phyloP scores from a whole-genome alignment of 2,888 invertebrate species.

The Lymantria dispar region DNA sequence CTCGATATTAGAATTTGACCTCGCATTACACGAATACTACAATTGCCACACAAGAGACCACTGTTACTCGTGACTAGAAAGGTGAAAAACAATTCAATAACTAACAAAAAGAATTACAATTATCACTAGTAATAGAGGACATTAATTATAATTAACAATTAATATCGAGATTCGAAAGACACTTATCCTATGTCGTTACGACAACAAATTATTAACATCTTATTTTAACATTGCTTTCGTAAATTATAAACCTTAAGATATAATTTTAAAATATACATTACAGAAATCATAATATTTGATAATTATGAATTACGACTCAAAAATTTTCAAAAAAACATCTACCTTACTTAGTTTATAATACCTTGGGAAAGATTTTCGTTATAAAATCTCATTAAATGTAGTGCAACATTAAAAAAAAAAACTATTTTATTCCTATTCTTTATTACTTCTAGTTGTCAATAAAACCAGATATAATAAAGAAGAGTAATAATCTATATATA shows the following conservation, averaged over 20 bases:
- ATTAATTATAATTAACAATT: slow-evolving; percentile 49
- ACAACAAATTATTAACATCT: slow-evolving; percentile 13
- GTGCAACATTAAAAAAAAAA: too few species aligned
- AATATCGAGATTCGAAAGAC: slow-evolving; percentile 46
- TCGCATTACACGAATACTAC: slow-evolving; percentile 16
- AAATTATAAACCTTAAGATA: background rate
- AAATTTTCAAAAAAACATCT: too few species aligned
- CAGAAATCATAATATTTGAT: background rate
- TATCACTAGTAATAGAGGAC: slow-evolving; percentile 57
- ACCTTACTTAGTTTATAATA: too few species aligned
- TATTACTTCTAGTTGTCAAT: too few species aligned
- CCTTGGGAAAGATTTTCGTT: too few species aligned
- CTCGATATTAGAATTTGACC: too few species aligned
- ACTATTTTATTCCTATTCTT: too few species aligned
- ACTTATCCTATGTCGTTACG: slow-evolving; percentile 49
- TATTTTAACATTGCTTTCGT: slow-evolving; percentile 1
- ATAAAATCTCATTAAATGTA: too few species aligned
- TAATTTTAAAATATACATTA: background rate
- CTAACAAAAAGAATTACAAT: slow-evolving; percentile 54
- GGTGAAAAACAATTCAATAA: slow-evolving; percentile 64
- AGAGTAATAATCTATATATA: too few species aligned
- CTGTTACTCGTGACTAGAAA: slow-evolving; percentile 79
- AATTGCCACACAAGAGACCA: slow-evolving; percentile 49
- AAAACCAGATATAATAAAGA: too few species aligned
- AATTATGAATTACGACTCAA: too few species aligned